Conservation (phyloP, 2,113 vertebrate genomes). For the Hippocampus comes region DNA sequence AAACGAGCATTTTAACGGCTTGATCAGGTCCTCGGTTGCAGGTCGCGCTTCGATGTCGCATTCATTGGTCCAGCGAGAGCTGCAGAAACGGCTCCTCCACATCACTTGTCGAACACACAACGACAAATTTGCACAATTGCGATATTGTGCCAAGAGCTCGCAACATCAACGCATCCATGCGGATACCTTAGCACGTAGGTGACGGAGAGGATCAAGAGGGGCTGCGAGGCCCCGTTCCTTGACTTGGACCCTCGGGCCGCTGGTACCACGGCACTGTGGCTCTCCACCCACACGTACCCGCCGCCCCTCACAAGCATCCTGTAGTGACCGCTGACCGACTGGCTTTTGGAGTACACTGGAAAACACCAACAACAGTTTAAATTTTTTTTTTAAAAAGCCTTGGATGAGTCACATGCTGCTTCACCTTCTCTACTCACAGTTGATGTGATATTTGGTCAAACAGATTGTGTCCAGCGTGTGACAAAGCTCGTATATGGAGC, state of each 20-base stretch:
- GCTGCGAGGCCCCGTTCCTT: conserved; percentile 77
- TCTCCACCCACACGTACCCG: conserved; percentile 93
- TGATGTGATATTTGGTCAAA: conserved; percentile 87
- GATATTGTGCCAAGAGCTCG: not conserved
- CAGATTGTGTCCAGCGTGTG: conserved; percentile 82
- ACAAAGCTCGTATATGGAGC: conserved; percentile 88
- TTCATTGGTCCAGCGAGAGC: conserved; percentile 58
- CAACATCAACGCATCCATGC: not conserved
- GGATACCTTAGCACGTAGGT: conserved; percentile 90
- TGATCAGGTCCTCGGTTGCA: not conserved
- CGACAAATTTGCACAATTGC: not conserved
- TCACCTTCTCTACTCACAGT: conserved; percentile 73
- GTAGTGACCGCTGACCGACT: conserved; percentile 88
- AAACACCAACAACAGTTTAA: not conserved
- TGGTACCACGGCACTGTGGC: conserved; percentile 88
- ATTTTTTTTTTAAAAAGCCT: not conserved
- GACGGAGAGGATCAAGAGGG: conserved; percentile 87
- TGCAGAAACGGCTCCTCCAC: conserved; percentile 57
- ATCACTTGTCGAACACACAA: conserved; percentile 42
- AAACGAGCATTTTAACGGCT: not conserved
- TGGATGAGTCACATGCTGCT: not conserved
- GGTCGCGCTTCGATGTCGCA: not conserved
- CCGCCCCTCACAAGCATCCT: conserved; percentile 89
- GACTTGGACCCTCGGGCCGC: conserved; percentile 75
- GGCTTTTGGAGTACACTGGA: conserved; percentile 87